A percentile compares a stretch with the other conserved stretches of the same genome.
phyloP scores from a whole-genome alignment of 2,113 vertebrate genomes.

The Bubalus kerabau region DNA sequence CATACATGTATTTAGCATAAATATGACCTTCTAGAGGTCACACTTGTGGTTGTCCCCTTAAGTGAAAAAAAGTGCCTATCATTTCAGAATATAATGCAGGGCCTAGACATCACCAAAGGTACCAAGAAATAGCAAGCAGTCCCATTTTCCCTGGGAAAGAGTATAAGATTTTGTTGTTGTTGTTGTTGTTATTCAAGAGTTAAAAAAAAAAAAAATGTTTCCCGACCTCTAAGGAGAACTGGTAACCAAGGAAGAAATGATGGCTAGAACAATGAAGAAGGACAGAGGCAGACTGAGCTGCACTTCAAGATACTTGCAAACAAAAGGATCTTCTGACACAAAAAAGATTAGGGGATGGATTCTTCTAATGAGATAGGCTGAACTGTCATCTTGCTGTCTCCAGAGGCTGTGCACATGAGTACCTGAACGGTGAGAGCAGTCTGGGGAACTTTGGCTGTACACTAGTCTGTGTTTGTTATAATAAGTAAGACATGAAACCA shows the following conservation, averaged over 20 bases:
- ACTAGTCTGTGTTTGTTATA: not conserved
- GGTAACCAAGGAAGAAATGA: not conserved
- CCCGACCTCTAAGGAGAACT: not conserved
- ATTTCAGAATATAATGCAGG: not conserved
- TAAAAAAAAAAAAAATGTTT: slow-evolving; percentile 29
- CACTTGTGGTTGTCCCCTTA: not conserved
- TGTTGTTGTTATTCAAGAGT: not conserved
- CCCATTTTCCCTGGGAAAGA: not conserved
- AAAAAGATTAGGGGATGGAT: not conserved
- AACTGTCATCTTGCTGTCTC: not conserved
- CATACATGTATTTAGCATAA: not conserved
- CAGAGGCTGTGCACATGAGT: not conserved
- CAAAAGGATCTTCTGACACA: not conserved
- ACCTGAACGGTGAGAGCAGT: not conserved
- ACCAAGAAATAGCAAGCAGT: not conserved
- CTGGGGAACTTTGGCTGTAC: accelerated
- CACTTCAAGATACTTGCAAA: not conserved
- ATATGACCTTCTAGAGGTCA: not conserved
- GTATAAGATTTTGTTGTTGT: not conserved
- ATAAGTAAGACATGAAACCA: not conserved
- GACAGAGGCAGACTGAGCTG: not conserved
- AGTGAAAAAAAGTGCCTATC: not conserved
- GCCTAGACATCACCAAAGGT: not conserved
- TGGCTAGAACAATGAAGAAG: not conserved
- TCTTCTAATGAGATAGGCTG: not conserved